phyloP scores from a whole-genome alignment of 2,113 vertebrate genomes.

The Aix galericulata region DNA sequence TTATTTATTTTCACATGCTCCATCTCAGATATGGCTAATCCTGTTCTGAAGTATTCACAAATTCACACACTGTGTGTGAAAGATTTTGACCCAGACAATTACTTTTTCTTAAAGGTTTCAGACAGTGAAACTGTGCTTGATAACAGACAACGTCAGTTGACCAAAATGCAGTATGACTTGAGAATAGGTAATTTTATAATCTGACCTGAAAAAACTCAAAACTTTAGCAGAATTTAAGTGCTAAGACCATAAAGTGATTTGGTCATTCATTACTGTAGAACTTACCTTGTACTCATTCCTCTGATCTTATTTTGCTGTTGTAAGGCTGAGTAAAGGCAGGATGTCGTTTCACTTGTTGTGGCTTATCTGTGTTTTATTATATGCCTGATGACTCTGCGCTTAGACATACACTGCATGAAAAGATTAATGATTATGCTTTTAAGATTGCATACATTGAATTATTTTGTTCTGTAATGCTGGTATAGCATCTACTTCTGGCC shows the following conservation, averaged over 20 bases:
- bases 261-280: neutral
- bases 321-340: slow-evolving; percentile 36
- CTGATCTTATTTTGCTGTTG: neutral
- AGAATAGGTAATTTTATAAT: neutral
- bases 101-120: neutral
- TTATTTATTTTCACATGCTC: neutral
- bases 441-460: slow-evolving; percentile 45
- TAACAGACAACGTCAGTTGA: neutral
- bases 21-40: neutral
- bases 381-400: slow-evolving; percentile 17
- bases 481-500: slow-evolving; percentile 28
- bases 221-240: neutral
- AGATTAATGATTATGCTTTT: slow-evolving; percentile 63
- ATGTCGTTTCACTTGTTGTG: slow-evolving; percentile 1
- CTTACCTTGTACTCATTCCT: neutral
- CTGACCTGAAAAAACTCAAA: neutral
- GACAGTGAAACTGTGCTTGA: neutral
- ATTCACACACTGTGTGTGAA: neutral
- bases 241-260: neutral
- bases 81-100: neutral
- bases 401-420: slow-evolving; percentile 22
- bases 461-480: slow-evolving; percentile 37
- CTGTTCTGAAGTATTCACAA: neutral
- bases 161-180: fast-evolving
- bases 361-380: slow-evolving; percentile 46